A percentile compares a stretch with the other conserved stretches of the same genome.
Evolutionary conservation across 1,140 invertebrate species (phyloP).

Genomic region (Steinernema feltiae): DNA sequence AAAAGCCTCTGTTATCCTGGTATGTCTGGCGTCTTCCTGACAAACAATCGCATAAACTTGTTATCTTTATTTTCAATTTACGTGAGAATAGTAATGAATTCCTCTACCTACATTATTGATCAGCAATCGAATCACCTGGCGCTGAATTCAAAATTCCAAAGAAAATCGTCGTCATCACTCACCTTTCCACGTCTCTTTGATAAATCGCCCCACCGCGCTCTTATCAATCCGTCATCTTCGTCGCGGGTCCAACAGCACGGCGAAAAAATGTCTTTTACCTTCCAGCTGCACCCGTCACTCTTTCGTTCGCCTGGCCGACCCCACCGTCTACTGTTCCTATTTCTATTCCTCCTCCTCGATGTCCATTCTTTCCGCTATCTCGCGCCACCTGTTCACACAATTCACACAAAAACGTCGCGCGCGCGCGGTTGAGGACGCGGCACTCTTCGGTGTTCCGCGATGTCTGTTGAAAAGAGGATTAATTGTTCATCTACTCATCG

Average conservation of each 20-base stretch:
- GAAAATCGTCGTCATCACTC: not conserved
- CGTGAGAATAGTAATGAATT: too few relatives aligned
- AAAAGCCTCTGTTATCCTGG: too few relatives aligned
- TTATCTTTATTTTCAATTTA: too few relatives aligned
- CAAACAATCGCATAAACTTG: too few relatives aligned
- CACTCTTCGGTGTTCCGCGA: not conserved
- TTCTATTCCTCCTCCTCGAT: not conserved
- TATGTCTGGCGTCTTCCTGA: too few relatives aligned
- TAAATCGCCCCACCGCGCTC: not conserved
- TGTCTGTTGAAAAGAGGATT: not conserved
- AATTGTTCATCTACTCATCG: not conserved
- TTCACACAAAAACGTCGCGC: not conserved
- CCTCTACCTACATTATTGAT: too few relatives aligned
- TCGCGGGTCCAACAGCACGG: too few relatives aligned
- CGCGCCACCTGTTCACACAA: not conserved
- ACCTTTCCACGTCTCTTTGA: not conserved
- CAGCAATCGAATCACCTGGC: not conserved
- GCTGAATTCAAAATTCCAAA: not conserved
- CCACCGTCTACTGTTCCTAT: not conserved
- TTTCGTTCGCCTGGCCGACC: not conserved
- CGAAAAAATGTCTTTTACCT: too few relatives aligned
- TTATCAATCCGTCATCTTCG: not conserved
- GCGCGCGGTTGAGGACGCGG: not conserved
- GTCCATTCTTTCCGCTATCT: not conserved
- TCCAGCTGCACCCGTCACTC: too few relatives aligned